These are phyloP conservation scores for Promerops cafer DNA, from an alignment of 2,113 vertebrate genomes.

Conservation along the genomic window DNA sequence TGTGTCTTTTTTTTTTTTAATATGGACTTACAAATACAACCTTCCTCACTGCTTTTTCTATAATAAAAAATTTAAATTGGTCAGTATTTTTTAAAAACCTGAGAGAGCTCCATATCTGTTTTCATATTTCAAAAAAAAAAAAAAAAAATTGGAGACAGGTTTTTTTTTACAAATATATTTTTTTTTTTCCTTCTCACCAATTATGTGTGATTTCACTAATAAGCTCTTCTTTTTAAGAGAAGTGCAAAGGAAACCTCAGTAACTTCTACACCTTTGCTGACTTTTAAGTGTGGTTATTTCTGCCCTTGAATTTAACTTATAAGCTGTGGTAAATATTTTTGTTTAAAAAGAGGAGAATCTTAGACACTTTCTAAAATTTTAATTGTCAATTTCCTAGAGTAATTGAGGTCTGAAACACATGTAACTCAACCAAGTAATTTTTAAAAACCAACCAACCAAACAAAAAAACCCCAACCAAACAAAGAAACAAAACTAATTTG, in stretches of 20 bases:
- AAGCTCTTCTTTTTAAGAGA: not conserved
- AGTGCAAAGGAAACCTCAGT: not conserved
- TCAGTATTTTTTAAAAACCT: not conserved
- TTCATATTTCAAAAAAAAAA: not conserved
- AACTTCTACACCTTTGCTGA: not conserved
- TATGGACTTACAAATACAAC: not conserved
- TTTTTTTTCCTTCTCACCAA: not conserved
- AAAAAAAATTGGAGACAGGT: not conserved
- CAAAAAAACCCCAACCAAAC: fast-evolving
- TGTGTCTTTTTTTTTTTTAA: not conserved
- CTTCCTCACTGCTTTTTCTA: not conserved
- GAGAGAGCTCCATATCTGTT: not conserved
- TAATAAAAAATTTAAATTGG: not conserved
- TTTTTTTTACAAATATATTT: not conserved
- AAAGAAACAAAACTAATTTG: not conserved
- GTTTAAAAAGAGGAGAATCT: not conserved
- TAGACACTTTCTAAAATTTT: not conserved
- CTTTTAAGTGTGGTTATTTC: not conserved
- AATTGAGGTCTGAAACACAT: not conserved
- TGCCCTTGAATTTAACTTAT: not conserved
- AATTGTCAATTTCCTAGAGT: not conserved
- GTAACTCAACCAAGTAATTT: not conserved
- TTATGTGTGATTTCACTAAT: not conserved
- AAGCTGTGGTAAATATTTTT: not conserved
- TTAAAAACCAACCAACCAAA: too few relatives aligned